Evolutionary conservation across 2,797 vertebrate genomes (phyloP), one percentile per base, ranked within the genome.

Genomic region (Enteromius paludinosus): DNA sequence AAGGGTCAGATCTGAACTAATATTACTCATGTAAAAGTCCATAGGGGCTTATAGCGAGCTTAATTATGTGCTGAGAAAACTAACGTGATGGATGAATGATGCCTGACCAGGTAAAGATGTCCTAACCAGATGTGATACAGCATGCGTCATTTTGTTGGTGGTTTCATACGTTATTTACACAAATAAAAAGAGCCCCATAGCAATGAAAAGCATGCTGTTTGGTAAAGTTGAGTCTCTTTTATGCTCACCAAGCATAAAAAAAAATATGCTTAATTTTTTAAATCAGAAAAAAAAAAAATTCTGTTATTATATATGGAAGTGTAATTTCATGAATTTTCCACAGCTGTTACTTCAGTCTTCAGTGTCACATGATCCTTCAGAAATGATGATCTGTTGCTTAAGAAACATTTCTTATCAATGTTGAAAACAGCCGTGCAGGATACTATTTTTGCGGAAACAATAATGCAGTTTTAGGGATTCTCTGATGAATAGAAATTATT

Each of bases 1-100:
- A 86, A 85, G 87, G 87, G 85, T 85, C 87, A 85, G 35, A 66
- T 85, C 79, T 54, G 65, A 78, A 83, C 76, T 66, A 86, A 83
- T 85, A 83, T 81, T 82, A 64, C 84, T 78, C 74, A 82, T 70
- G 54, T 85, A 83, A 77, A 82, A 72, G 65, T 61, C 83, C 71
- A 54, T 20, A 70, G 74, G 79, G 83, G 71, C 49, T 82, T 45
- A 49, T 65, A 33, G 38, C 20, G 64, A 79, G 59, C 84, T 82
- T 75, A 43, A 79, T 78, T 43, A 75, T 62, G 28, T 52, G 35
- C 66, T 35, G 65, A 84, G 74, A 65, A 74, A 81, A 74, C 28
- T 41, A 28, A 25, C 5, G 2, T 52, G 62, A 68, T 68, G 41
- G 23, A 61, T 83, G 23, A 79, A 43, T 45, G 62, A 82, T 59